Evolutionary conservation across 2,888 invertebrate genomes (phyloP).

Genomic region (Ophraella communa): DNA sequence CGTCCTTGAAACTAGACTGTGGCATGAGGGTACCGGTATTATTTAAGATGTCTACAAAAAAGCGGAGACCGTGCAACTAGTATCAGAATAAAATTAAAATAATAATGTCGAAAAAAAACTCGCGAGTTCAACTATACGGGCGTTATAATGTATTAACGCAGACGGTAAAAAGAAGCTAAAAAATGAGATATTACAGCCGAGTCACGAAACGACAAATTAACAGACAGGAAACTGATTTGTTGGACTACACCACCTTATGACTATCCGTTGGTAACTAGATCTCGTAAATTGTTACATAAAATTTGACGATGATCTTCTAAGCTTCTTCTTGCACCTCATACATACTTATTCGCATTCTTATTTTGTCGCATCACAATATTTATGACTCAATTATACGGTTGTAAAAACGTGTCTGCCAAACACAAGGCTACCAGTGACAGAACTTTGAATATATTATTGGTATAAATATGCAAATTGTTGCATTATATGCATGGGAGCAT

Average conservation of each 20-base stretch:
- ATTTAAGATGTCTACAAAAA: constrained; percentile 31
- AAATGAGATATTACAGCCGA: constrained; percentile 7
- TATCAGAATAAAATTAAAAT: constrained; percentile 31
- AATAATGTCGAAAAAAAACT: constrained; percentile 32
- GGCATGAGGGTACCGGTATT: constrained; percentile 39
- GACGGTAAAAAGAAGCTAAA: constrained; percentile 10
- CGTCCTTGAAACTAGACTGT: constrained; percentile 32
- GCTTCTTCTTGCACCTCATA: background rate
- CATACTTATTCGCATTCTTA: background rate
- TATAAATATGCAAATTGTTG: constrained; percentile 4
- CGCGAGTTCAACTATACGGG: constrained; percentile 30
- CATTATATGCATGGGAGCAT: background rate
- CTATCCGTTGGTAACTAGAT: background rate
- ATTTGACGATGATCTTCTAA: too few relatives aligned
- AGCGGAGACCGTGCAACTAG: constrained; percentile 19
- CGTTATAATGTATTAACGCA: constrained; percentile 22
- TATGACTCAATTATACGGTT: constrained; percentile 2
- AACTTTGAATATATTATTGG: background rate
- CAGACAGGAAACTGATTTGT: background rate
- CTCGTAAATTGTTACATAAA: too few relatives aligned
- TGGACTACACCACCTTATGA: background rate
- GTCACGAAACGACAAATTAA: constrained; percentile 18
- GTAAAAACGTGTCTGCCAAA: background rate
- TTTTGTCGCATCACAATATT: background rate
- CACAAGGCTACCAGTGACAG: background rate